Conservation (phyloP, 2,888 invertebrate genomes). For the Alviniconcha strummeri region DNA sequence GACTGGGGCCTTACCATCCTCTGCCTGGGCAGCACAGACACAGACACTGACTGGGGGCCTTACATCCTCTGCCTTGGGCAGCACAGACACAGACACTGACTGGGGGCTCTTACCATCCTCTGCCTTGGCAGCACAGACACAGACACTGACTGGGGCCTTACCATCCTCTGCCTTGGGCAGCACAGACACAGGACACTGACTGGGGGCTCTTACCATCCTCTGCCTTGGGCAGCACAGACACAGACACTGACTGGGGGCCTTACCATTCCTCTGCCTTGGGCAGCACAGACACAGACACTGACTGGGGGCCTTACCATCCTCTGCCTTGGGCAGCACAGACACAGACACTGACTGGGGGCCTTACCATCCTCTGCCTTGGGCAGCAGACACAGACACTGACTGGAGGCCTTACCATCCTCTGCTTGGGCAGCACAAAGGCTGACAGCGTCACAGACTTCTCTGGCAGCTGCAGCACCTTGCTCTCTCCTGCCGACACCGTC, state of each 20-base stretch:
- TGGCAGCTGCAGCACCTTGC: slow-evolving; percentile 80
- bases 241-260: too few relatives aligned
- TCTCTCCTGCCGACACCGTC: slow-evolving; percentile 72
- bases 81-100: too few relatives aligned
- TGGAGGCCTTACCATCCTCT: slow-evolving; percentile 54
- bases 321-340: slow-evolving; percentile 77
- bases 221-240: too few relatives aligned
- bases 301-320: neutral
- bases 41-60: slow-evolving; percentile 74
- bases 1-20: slow-evolving; percentile 69
- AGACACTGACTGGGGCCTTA: too few relatives aligned
- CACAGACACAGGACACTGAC: too few relatives aligned
- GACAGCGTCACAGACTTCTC: slow-evolving; percentile 88
- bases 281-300: too few relatives aligned
- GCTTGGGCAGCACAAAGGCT: slow-evolving; percentile 87
- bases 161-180: too few relatives aligned
- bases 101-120: neutral
- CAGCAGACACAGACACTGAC: neutral
- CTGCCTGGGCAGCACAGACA: slow-evolving; percentile 84
- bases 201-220: too few relatives aligned
- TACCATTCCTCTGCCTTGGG: too few relatives aligned
- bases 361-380: slow-evolving; percentile 77
- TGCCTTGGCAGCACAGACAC: too few relatives aligned
- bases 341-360: too few relatives aligned
- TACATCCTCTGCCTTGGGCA: slow-evolving; percentile 76